These are phyloP conservation scores for Ctenicera cuprea DNA, from an alignment of 2,888 invertebrate genomes.

Conservation along the genomic window DNA sequence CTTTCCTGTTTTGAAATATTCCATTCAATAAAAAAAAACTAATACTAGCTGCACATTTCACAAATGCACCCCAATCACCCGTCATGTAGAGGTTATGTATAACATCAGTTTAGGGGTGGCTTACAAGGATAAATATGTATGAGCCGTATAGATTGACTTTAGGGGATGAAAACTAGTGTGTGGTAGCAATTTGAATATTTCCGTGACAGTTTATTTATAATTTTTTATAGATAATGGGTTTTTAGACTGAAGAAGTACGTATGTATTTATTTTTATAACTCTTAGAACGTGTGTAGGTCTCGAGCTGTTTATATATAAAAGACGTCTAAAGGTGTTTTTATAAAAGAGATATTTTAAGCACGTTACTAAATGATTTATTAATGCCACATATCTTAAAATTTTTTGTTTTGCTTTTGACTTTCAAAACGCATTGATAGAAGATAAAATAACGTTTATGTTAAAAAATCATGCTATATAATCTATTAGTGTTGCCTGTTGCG, in stretches of 20 bases:
- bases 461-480: not conserved
- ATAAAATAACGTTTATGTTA: too few species aligned
- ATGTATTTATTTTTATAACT: slow-evolving; percentile 40
- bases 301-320: slow-evolving; percentile 29
- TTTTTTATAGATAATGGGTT: slow-evolving; percentile 37
- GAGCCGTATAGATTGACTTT: slow-evolving; percentile 57
- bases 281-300: slow-evolving; percentile 11
- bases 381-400: too few species aligned
- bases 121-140: slow-evolving; percentile 61
- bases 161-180: slow-evolving; percentile 56
- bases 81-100: slow-evolving; percentile 57
- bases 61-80: slow-evolving; percentile 52
- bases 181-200: slow-evolving; percentile 44
- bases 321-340: not conserved
- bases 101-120: slow-evolving; percentile 59
- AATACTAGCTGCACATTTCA: slow-evolving; percentile 36
- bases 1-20: not conserved
- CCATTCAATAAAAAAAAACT: slow-evolving; percentile 3
- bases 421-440: too few species aligned
- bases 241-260: slow-evolving; percentile 26
- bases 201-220: slow-evolving; percentile 42
- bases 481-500: not conserved
- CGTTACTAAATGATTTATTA: slow-evolving; percentile 2
- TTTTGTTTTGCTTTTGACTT: too few species aligned
- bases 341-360: slow-evolving; percentile 11